A percentile compares a stretch with the other conserved stretches of the same genome.
Conservation (phyloP, 2,888 invertebrate genomes). For the Rhagonycha fulva region DNA sequence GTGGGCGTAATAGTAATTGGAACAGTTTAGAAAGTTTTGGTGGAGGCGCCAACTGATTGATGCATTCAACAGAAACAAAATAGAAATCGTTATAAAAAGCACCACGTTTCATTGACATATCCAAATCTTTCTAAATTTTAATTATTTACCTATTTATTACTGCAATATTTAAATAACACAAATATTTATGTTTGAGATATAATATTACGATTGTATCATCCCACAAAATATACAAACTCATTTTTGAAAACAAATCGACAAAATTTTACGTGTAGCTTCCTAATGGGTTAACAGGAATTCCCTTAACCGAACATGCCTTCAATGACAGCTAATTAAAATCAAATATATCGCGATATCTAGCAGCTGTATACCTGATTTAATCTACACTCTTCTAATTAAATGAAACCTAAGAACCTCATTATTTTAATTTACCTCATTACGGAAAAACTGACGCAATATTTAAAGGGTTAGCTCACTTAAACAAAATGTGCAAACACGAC, state of each 20-base stretch:
- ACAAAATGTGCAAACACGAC: not conserved
- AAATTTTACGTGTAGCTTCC: too few species aligned
- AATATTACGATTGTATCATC: too few species aligned
- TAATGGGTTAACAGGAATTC: too few species aligned
- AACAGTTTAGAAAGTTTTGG: slow-evolving; percentile 4
- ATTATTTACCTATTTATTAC: not conserved
- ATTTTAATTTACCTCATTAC: not conserved
- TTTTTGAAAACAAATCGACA: too few species aligned
- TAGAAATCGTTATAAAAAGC: slow-evolving; percentile 4
- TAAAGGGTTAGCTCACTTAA: not conserved
- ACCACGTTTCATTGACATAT: not conserved
- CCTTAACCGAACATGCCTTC: too few species aligned
- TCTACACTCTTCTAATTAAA: not conserved
- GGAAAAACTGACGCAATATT: too few species aligned
- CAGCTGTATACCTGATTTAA: not conserved
- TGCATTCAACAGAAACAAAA: slow-evolving; percentile 4
- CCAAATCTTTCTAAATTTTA: not conserved
- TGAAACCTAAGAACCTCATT: not conserved
- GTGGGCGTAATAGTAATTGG: slow-evolving; percentile 4
- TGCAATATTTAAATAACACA: too few species aligned
- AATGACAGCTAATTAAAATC: too few species aligned
- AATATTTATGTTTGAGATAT: too few species aligned
- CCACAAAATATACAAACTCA: too few species aligned
- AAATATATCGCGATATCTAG: too few species aligned
- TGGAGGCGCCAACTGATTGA: slow-evolving; percentile 2